Percentiles rank a stretch among this genome's conserved stretches.
Conservation (phyloP, 2,797 vertebrate species). For the Chiroxiphia lanceolata region DNA sequence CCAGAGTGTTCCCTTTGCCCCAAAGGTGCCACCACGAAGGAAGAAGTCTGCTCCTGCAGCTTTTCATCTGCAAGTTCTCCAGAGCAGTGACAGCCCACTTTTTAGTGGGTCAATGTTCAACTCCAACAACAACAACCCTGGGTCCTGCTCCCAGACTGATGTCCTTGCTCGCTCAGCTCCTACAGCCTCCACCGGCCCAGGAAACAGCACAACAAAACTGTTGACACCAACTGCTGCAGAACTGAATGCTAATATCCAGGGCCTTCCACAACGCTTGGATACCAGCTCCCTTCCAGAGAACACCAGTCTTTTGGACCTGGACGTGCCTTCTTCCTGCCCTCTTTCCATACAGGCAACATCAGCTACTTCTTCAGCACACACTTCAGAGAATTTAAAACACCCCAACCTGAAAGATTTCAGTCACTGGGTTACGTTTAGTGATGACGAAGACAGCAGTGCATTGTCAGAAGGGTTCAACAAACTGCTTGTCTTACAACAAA, state of each 20-base stretch:
- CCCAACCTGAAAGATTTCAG: constrained; percentile 8
- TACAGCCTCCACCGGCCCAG: not conserved
- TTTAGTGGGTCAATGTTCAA: constrained; percentile 27
- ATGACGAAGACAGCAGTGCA: constrained; percentile 43
- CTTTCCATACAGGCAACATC: not conserved
- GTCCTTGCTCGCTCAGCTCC: not conserved
- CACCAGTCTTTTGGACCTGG: not conserved
- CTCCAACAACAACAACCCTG: constrained; percentile 13
- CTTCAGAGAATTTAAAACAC: not conserved
- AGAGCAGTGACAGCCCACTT: constrained; percentile 43
- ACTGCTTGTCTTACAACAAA: constrained; percentile 31
- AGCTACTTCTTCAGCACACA: not conserved
- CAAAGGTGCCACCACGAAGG: constrained; percentile 77
- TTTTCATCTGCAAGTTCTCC: constrained; percentile 76
- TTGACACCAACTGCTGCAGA: not conserved
- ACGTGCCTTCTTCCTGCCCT: not conserved
- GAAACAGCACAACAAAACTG: not conserved
- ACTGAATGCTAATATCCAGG: not conserved
- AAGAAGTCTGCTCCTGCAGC: constrained; percentile 80
- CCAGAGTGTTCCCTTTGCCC: not conserved
- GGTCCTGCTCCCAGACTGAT: not conserved
- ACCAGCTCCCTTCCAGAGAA: not conserved
- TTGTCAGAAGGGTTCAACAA: constrained; percentile 51
- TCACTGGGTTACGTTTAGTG: constrained; percentile 61
- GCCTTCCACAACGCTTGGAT: not conserved